Percentiles rank a stretch among this genome's conserved stretches.
phyloP scores from a whole-genome alignment of 2,797 vertebrate genomes.

The Pseudochirops corinnae region DNA sequence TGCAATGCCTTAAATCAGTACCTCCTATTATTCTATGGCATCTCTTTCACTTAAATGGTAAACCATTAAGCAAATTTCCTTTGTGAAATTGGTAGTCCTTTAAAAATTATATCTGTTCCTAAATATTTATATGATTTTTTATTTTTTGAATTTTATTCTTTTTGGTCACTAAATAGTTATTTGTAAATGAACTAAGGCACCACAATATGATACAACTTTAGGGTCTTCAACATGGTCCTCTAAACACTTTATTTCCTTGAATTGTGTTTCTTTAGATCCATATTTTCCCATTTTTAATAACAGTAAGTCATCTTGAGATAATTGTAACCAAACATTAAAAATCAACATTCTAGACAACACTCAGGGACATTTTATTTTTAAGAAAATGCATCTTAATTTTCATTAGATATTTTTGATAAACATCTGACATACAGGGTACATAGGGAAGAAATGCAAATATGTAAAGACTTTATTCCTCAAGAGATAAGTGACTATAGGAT shows the following conservation, averaged over 20 bases:
- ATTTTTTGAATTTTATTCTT: not conserved
- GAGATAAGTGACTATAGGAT: not conserved
- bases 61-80: not conserved
- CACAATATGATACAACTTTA: not conserved
- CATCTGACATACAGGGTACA: not conserved
- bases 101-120: not conserved
- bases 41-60: not conserved
- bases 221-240: not conserved
- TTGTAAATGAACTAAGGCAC: not conserved
- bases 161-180: not conserved
- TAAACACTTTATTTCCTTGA: not conserved
- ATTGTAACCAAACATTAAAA: not conserved
- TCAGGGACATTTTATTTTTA: not conserved
- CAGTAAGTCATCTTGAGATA: not conserved
- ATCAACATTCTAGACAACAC: not conserved
- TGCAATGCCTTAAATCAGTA: not conserved
- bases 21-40: not conserved
- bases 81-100: not conserved
- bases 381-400: not conserved
- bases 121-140: not conserved
- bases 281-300: not conserved
- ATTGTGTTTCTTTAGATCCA: not conserved
- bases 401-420: not conserved
- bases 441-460: not conserved
- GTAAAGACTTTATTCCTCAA: not conserved